Evolutionary conservation across 2,888 invertebrate genomes (phyloP).

Genomic region (Elysia crispata): DNA sequence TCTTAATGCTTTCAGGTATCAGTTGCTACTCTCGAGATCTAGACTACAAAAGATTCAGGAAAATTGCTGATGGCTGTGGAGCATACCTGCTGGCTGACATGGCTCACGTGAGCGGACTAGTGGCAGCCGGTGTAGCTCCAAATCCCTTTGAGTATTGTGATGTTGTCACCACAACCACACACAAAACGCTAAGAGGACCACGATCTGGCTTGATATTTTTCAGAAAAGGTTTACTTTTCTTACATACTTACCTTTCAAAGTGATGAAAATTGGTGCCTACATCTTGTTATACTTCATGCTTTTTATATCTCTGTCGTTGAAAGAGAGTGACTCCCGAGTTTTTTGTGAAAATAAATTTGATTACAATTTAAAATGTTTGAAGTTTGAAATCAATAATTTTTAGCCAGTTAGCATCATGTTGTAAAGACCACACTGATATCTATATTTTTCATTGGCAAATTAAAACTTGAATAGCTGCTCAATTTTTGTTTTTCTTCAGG

Average conservation of each 20-base stretch:
- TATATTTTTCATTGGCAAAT: too few species aligned
- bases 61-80: constrained; percentile 85
- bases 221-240: constrained; percentile 83
- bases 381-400: too few species aligned
- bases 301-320: too few species aligned
- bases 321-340: too few species aligned
- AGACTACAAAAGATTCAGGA: constrained; percentile 92
- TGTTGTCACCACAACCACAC: constrained; percentile 95
- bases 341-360: neutral
- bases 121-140: constrained; percentile 91
- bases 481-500: too few species aligned
- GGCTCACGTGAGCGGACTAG: constrained; percentile 95
- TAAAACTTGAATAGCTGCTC: too few species aligned
- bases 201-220: constrained; percentile 91
- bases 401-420: too few species aligned
- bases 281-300: too few species aligned
- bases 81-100: constrained; percentile 95
- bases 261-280: too few species aligned
- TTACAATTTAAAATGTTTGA: neutral
- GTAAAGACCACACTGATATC: too few species aligned
- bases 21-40: constrained; percentile 95
- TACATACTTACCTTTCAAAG: too few species aligned
- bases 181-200: constrained; percentile 91
- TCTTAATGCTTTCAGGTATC: constrained; percentile 83
- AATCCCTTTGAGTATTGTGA: constrained; percentile 94